Percentiles rank a stretch among this genome's conserved stretches.
phyloP scores from a whole-genome alignment of 2,113 vertebrate genomes.

The Carollia perspicillata region DNA sequence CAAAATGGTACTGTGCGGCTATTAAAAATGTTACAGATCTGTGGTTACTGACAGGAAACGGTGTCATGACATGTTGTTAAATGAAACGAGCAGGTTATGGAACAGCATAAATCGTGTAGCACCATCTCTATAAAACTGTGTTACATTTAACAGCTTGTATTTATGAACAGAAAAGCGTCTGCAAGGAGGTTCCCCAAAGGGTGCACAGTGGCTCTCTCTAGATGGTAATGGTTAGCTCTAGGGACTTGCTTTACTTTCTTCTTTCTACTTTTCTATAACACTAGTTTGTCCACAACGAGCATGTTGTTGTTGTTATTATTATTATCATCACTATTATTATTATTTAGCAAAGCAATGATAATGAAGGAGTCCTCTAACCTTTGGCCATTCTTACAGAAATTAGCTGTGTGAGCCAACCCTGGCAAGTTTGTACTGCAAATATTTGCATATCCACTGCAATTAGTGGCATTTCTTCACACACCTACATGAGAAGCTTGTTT shows the following conservation, averaged over 20 bases:
- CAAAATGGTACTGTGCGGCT: background rate
- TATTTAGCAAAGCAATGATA: background rate
- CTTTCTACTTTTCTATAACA: background rate
- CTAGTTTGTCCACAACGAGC: background rate
- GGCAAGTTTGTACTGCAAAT: background rate
- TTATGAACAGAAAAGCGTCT: background rate
- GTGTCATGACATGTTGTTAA: background rate
- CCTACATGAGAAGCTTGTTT: background rate
- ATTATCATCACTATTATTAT: background rate
- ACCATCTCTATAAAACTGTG: background rate
- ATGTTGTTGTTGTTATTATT: no score
- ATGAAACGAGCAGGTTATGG: slow-evolving; percentile 2
- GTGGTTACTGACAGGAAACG: slow-evolving; percentile 2
- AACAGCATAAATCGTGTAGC: background rate
- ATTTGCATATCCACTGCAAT: background rate
- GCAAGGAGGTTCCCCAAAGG: background rate
- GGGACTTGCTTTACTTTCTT: background rate
- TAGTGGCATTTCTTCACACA: background rate
- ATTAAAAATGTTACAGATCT: slow-evolving; percentile 5
- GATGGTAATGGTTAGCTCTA: fast-evolving
- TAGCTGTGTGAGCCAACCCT: background rate
- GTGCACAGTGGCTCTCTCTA: background rate
- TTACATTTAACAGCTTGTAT: background rate
- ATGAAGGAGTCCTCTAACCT: background rate
- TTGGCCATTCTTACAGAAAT: background rate